Conservation (phyloP, 1,140 invertebrate species). For the Hyphantria cunea region DNA sequence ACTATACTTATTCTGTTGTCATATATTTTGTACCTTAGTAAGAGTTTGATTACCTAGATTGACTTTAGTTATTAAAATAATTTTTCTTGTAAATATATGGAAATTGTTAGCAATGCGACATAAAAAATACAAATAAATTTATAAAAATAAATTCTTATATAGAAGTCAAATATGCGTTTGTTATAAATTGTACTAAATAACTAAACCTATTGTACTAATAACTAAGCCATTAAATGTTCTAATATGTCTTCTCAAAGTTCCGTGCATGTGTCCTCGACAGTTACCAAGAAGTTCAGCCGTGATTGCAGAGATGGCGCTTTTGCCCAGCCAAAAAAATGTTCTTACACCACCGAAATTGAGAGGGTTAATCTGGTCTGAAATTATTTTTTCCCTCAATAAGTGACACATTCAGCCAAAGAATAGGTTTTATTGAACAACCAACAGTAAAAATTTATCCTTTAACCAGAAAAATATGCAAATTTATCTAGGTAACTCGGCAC, state of each 20-base stretch:
- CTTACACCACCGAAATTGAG: conserved; percentile 12
- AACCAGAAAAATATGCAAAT: not conserved
- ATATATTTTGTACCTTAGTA: too few relatives aligned
- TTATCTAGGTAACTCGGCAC: not conserved
- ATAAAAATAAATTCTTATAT: too few relatives aligned
- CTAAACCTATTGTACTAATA: too few relatives aligned
- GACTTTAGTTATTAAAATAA: too few relatives aligned
- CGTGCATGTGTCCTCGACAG: not conserved
- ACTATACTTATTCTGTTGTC: too few relatives aligned
- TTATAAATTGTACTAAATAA: too few relatives aligned
- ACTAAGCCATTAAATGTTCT: conserved; percentile 21
- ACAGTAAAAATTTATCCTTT: not conserved
- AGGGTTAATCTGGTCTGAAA: conserved; percentile 3
- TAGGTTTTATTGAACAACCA: not conserved
- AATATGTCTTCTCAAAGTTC: not conserved
- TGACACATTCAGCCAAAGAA: conserved; percentile 1
- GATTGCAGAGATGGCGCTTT: conserved; percentile 36
- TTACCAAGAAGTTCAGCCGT: conserved; percentile 29
- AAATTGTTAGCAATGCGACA: too few relatives aligned
- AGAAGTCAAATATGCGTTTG: too few relatives aligned
- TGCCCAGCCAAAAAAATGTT: conserved; percentile 9
- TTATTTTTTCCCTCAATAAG: not conserved
- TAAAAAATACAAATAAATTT: too few relatives aligned
- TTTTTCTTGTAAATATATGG: too few relatives aligned
- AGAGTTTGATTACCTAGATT: too few relatives aligned